Conservation (phyloP, 2,888 invertebrate species). For the Callyntrura sp. region DNA sequence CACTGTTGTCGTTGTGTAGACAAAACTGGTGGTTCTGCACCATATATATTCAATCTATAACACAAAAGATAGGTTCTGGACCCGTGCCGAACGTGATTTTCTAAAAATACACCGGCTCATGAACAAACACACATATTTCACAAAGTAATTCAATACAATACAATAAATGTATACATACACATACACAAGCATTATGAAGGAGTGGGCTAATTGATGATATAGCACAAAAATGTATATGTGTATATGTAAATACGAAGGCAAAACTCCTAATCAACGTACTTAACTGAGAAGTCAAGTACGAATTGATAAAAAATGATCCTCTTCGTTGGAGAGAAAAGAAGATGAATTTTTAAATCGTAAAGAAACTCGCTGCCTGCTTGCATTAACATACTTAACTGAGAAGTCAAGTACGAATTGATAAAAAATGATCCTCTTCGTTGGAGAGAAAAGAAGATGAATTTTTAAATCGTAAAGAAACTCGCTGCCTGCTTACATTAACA, state of each 20-base stretch:
- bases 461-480: constrained; percentile 18
- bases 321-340: constrained; percentile 12
- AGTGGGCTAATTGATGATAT: not conserved
- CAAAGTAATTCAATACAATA: not conserved
- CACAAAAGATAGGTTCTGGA: constrained; percentile 65
- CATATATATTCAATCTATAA: not conserved
- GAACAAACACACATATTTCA: constrained; percentile 17
- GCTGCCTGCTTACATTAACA: constrained; percentile 5
- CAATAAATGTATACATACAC: not conserved
- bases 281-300: constrained; percentile 55
- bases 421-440: constrained; percentile 57
- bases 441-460: constrained; percentile 13
- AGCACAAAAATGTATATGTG: not conserved
- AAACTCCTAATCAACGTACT: not conserved
- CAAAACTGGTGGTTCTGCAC: constrained; percentile 36
- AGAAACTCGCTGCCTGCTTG: constrained; percentile 17
- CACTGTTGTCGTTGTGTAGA: not conserved
- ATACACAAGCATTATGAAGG: not conserved
- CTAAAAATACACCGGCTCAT: constrained; percentile 70
- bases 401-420: constrained; percentile 71
- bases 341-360: constrained; percentile 28
- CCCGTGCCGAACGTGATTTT: constrained; percentile 69
- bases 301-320: constrained; percentile 69
- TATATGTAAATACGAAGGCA: not conserved
- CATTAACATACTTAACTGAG: not conserved